Evolutionary conservation across 2,888 invertebrate genomes (phyloP).

Genomic region (Chrysodeixis includens): DNA sequence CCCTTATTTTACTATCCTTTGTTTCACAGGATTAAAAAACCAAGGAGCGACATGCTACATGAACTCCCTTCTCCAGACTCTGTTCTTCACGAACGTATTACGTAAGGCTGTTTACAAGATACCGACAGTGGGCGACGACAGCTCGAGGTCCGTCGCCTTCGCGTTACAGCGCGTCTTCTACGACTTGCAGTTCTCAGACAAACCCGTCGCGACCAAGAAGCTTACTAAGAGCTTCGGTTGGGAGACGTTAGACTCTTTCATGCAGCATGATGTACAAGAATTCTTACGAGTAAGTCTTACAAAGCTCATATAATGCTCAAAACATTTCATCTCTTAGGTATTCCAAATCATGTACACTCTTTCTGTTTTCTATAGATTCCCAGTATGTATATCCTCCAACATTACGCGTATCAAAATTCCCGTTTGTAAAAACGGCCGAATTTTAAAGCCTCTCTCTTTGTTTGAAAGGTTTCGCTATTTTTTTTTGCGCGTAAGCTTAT

Average conservation of each 20-base stretch:
- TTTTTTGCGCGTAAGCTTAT: conserved; percentile 20
- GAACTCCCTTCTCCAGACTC: conserved; percentile 99
- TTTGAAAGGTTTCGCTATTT: conserved; percentile 11
- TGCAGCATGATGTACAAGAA: conserved; percentile 99
- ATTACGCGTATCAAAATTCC: background rate
- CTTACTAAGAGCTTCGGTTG: conserved; percentile 99
- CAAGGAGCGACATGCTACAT: conserved; percentile 99
- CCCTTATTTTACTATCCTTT: background rate
- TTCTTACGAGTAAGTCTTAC: conserved; percentile 93
- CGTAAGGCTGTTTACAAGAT: conserved; percentile 99
- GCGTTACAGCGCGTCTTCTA: conserved; percentile 99
- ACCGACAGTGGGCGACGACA: conserved; percentile 99
- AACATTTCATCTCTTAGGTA: background rate
- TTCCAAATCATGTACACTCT: too few species aligned
- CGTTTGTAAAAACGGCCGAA: background rate
- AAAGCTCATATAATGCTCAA: background rate
- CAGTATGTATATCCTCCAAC: background rate
- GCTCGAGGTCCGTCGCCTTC: conserved; percentile 94
- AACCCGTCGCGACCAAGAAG: conserved; percentile 99
- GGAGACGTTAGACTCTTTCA: conserved; percentile 99
- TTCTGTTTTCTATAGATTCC: background rate
- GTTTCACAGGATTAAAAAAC: conserved; percentile 95
- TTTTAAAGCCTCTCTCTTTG: conserved; percentile 5
- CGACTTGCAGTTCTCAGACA: conserved; percentile 98
- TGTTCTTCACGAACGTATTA: conserved; percentile 98